Conservation (phyloP, 2,797 vertebrate genomes). For the Falco columbarius region DNA sequence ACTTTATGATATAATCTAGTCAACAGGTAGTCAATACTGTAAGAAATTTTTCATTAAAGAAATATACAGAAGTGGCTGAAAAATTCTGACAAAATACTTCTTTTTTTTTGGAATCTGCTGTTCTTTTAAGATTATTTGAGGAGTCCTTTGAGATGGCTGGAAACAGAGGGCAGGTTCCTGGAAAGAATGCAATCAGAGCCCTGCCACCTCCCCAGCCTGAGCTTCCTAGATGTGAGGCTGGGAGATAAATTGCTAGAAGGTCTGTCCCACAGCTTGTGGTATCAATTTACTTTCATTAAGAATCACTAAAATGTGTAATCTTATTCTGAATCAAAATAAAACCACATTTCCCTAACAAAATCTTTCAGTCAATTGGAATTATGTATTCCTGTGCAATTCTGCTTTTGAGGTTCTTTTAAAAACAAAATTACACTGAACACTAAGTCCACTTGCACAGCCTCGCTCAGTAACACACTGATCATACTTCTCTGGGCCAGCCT, state of each 20-base stretch:
- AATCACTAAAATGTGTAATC: not conserved
- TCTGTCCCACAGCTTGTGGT: not conserved
- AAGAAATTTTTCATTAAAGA: not conserved
- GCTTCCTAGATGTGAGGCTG: not conserved
- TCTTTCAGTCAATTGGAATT: not conserved
- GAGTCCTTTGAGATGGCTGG: not conserved
- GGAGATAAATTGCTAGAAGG: not conserved
- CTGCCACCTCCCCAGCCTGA: not conserved
- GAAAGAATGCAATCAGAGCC: not conserved
- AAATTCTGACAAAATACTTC: not conserved
- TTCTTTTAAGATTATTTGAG: not conserved
- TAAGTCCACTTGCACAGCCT: not conserved
- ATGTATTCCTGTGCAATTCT: not conserved
- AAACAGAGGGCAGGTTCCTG: not conserved
- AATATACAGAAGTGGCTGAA: not conserved
- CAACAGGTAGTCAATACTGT: not conserved
- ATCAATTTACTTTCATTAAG: not conserved
- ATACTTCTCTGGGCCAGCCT: not conserved
- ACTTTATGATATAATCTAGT: not conserved
- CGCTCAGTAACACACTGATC: not conserved
- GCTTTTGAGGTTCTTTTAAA: not conserved
- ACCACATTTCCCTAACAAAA: not conserved
- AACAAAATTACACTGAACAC: not conserved
- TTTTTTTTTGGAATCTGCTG: not conserved
- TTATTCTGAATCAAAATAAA: conserved; percentile 10